Evolutionary conservation across 2,797 vertebrate genomes (phyloP), one percentile per base, ranked within the genome.

Genomic region (Arrhamphus sclerolepis): DNA sequence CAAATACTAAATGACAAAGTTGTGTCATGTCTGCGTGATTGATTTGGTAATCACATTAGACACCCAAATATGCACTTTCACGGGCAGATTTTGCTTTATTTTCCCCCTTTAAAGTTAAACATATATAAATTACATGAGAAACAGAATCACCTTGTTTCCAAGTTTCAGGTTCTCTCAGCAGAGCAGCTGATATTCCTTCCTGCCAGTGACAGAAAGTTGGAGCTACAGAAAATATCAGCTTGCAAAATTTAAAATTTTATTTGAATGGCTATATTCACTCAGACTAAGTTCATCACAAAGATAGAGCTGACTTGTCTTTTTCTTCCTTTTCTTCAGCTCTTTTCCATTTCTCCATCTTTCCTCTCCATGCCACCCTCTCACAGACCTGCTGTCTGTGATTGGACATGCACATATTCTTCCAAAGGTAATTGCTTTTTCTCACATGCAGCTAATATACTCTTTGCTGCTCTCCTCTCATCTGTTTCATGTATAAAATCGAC

Each of bases 351-450:
- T 41, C 17, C 26, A 20, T 53, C 18, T 59, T 34, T 49, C 16
- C 58, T 68, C 65, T 58, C 66, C 57, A 46, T 50, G 41, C 51
- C 41, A 56, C 66, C 56, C 66, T 69, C 40, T 21, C 42, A 5
- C 11, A 13, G 42, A 28, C 22, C 38, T 62, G 55, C 78, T 54
- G 51, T 59, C 56, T 57, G 34, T 73, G 46, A 81, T 62, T 71
- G 52, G 43, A 73, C 68, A 34, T 1, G 2, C 31, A 34, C 31
- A 11, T 34, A 34, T 34, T 34, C 31, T 3, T 34, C 31, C 46
- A 1, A 29, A 74, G 60, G 65, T 82, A 80, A 85, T 79, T 79
- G 71, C 78, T 78, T 82, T 77, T 66, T 70, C 56, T 71, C 11
- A 7, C 52, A 58, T 38, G 41, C 62, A 58, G 67, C 57, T 72